Base-by-base conservation (phyloP, 1,140 invertebrate species). In the Papilio glaucus region DNA sequence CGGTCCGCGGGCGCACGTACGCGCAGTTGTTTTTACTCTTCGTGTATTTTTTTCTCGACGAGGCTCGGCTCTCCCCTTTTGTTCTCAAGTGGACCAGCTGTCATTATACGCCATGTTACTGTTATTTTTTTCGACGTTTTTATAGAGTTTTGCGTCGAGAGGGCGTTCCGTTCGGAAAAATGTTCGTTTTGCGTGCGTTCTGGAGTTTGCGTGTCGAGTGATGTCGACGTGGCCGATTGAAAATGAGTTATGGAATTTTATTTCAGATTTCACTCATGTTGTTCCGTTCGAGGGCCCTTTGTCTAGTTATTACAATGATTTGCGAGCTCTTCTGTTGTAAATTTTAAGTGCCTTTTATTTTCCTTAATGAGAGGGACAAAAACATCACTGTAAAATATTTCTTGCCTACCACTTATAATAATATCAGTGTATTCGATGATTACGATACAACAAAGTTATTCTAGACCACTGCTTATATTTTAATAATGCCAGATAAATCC, bases 81-180 rank as follows among this genome's bases (percentile, higher is more conserved):
- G 92, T 93, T 92, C 89, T 92, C 89, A 93, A 93, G 93, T 93
- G 93, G 91, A 91, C 93, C 93, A 93, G 93, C 93, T 93, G 93
- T 93, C 93, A 93, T 93, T 93, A 93, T 93, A 89, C 89, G 91
- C 90, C 88, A 93, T 93, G 93, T 92, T 93, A 93, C 91, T 90
- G 90, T 93, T 93, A 89, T 93, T 93, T 91, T 93, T 93, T 93
- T 93, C 87, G 90, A 90, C 91, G 89, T 91, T 93, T 91, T 93
- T 88, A 93, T 93, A 91, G 88, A 93, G 89, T 93, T 93, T 93
- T 91, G 84, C 89, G 86, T 89, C 78, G 85, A 88, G 86, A 90
- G 88, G 90, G 91, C 86, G 89, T 89, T 88, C 85, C 87, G 87
- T 91, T 89, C 84, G 85, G 89, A 90, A 93, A 92, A 91, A 93